These are phyloP conservation scores for Rhodinocichla rosea DNA, from an alignment of 2,113 vertebrate genomes.

Conservation along the genomic window DNA sequence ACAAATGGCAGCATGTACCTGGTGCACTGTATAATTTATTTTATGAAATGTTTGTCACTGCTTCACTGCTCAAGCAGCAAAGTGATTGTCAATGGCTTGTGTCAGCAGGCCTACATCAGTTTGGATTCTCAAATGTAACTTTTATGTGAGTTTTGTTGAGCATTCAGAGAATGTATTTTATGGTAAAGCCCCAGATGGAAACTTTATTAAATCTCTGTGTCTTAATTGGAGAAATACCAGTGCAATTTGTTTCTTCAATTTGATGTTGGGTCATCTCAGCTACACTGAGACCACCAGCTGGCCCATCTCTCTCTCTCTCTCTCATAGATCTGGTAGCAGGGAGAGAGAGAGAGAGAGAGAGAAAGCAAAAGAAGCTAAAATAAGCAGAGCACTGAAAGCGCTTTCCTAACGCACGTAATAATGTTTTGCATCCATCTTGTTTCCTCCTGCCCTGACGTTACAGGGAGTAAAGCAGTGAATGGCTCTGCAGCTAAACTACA, in stretches of 20 bases:
- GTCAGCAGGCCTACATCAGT: not conserved
- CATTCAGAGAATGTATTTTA: not conserved
- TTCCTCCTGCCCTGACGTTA: conserved; percentile 82
- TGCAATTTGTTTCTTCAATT: not conserved
- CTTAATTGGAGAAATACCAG: not conserved
- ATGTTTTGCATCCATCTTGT: conserved; percentile 80
- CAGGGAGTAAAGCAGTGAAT: conserved; percentile 89
- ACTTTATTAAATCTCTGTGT: not conserved
- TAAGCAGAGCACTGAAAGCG: not conserved
- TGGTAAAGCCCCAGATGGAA: not conserved
- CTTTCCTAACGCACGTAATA: conserved; percentile 65
- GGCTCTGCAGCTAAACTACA: conserved; percentile 91
- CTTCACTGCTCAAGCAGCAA: not conserved
- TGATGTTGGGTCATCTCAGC: not conserved
- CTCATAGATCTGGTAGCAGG: not conserved
- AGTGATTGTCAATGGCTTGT: not conserved
- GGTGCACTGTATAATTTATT: not conserved
- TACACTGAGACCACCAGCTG: not conserved
- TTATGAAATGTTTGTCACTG: not conserved
- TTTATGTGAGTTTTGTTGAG: not conserved
- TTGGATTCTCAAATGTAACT: not conserved
- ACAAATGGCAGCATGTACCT: not conserved
- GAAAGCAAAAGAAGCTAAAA: not conserved
- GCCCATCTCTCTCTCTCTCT: not conserved
- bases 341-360: not conserved